Conservation (phyloP, 2,888 invertebrate genomes). For the Periphyllus acericola region DNA sequence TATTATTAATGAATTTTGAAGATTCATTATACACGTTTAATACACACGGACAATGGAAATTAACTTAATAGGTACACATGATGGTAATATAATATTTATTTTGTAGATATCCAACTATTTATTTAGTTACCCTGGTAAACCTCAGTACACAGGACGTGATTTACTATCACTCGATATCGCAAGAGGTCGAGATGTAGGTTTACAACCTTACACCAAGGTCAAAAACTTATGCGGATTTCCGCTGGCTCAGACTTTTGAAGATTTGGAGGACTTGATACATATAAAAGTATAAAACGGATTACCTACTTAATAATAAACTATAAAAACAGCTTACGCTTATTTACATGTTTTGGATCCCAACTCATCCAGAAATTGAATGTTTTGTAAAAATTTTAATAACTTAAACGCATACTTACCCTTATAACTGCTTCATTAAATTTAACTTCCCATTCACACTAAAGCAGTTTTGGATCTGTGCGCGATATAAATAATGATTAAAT, state of each 20-base stretch:
- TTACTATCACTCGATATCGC: constrained; percentile 93
- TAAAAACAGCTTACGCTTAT: neutral
- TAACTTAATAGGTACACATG: too few species aligned
- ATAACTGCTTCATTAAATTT: too few species aligned
- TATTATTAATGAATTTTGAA: too few species aligned
- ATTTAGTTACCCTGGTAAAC: constrained; percentile 26
- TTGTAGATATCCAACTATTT: constrained; percentile 87
- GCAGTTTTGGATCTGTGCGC: too few species aligned
- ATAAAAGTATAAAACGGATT: constrained; percentile 74
- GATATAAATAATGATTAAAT: too few species aligned
- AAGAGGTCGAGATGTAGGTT: constrained; percentile 88
- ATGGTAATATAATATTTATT: constrained; percentile 18
- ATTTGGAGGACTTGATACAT: constrained; percentile 86
- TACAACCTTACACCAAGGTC: constrained; percentile 93
- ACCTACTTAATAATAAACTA: neutral
- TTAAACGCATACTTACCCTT: too few species aligned
- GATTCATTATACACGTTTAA: too few species aligned
- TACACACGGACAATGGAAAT: too few species aligned
- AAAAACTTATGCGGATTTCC: constrained; percentile 89
- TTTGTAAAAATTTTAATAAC: too few species aligned
- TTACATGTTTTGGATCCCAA: neutral
- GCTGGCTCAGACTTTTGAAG: constrained; percentile 80
- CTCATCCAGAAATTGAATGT: too few species aligned
- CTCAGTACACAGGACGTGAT: constrained; percentile 76
- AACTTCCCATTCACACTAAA: too few species aligned